Evolutionary conservation across 2,113 vertebrate species (phyloP).

Genomic region (Erythrolamprus reginae): DNA sequence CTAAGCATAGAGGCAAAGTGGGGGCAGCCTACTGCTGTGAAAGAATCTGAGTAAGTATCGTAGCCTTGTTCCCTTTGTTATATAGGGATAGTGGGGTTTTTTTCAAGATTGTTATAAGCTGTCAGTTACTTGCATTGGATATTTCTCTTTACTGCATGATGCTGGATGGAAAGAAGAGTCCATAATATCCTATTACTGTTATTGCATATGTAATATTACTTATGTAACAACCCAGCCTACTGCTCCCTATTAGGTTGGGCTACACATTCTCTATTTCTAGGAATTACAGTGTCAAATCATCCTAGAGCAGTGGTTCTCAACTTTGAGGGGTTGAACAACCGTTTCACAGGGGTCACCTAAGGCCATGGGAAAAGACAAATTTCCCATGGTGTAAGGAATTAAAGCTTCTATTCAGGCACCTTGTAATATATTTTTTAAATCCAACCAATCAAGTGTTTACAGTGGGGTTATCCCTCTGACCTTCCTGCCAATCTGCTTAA

Average conservation of each 20-base stretch:
- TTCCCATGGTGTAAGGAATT: no score
- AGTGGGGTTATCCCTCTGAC: no score
- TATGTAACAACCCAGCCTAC: background rate
- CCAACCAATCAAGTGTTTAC: no score
- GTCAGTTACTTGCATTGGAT: background rate
- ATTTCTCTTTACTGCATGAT: background rate
- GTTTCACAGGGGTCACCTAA: no score
- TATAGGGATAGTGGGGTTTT: background rate
- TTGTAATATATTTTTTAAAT: no score
- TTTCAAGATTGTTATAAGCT: background rate
- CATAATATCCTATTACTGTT: background rate
- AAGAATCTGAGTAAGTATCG: slow-evolving; percentile 22
- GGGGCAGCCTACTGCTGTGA: background rate
- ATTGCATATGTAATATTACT: background rate
- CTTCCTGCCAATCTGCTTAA: no score
- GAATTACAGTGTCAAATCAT: background rate
- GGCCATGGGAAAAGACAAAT: no score
- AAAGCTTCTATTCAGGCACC: no score
- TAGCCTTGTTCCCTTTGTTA: background rate
- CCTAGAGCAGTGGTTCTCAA: background rate
- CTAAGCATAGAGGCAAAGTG: slow-evolving; percentile 51
- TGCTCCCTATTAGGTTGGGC: background rate
- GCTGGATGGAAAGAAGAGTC: background rate
- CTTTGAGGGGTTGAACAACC: no score
- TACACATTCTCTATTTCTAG: background rate